Evolutionary conservation across 1,140 invertebrate species (phyloP).

Genomic region (Sitodiplosis mosellana): DNA sequence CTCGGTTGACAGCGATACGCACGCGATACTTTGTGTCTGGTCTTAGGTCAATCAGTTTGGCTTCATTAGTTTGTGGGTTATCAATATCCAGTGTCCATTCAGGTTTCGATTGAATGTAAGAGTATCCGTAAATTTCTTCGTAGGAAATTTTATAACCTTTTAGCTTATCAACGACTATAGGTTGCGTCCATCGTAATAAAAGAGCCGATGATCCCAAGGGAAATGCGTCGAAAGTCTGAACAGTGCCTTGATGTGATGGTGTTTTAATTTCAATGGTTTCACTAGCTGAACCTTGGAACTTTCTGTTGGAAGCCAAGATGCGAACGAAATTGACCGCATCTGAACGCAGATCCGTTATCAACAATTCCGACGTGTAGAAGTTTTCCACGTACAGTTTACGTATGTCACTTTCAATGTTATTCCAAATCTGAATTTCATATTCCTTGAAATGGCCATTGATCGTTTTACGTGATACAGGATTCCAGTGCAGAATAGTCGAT

Average conservation of each 20-base stretch:
- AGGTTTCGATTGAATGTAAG: constrained; percentile 40
- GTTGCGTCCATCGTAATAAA: constrained; percentile 77
- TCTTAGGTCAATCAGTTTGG: constrained; percentile 67
- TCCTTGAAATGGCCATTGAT: constrained; percentile 81
- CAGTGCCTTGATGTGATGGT: constrained; percentile 76
- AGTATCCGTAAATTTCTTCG: constrained; percentile 58
- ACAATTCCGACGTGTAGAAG: constrained; percentile 44
- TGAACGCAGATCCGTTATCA: constrained; percentile 76
- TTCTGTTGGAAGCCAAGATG: constrained; percentile 78
- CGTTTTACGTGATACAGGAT: constrained; percentile 51
- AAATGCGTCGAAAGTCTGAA: constrained; percentile 56
- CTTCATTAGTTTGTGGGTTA: constrained; percentile 51
- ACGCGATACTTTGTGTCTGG: constrained; percentile 80
- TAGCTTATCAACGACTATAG: constrained; percentile 76
- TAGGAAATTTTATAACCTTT: constrained; percentile 88
- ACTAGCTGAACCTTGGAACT: constrained; percentile 77
- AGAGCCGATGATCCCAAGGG: constrained; percentile 79
- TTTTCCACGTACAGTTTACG: constrained; percentile 62
- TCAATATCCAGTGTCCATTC: constrained; percentile 57
- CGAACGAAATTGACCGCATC: constrained; percentile 77
- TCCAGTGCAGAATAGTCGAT: constrained; percentile 67
- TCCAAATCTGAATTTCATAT: constrained; percentile 93
- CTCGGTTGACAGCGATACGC: constrained; percentile 63
- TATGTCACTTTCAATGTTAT: constrained; percentile 52
- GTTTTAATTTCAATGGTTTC: constrained; percentile 69